These are phyloP conservation scores for Gonatopus flavifemur DNA, from an alignment of 1,140 invertebrate genomes.

Conservation along the genomic window DNA sequence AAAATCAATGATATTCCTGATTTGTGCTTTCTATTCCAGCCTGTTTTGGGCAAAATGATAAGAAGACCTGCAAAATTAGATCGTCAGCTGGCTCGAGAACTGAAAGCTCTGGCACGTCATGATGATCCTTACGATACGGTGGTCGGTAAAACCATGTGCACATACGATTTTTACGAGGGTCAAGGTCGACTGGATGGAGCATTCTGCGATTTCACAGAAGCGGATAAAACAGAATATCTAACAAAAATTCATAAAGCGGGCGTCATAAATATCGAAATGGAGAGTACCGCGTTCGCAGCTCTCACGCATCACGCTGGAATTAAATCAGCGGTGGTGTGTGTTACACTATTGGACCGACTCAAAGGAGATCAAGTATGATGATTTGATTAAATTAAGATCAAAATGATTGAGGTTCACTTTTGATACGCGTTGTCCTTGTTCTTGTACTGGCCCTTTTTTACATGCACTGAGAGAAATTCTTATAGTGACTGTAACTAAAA, in stretches of 20 bases:
- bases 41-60: constrained; percentile 84
- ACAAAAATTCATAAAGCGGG: constrained; percentile 74
- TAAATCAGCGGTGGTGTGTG: constrained; percentile 90
- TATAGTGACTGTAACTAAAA: too few species aligned
- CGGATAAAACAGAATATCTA: constrained; percentile 89
- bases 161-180: constrained; percentile 97
- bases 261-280: constrained; percentile 98
- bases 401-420: too few species aligned
- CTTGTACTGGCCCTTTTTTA: too few species aligned
- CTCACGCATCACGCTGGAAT: constrained; percentile 93
- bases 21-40: constrained; percentile 60
- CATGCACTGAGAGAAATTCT: too few species aligned
- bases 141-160: constrained; percentile 91
- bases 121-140: constrained; percentile 82
- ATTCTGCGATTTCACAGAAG: constrained; percentile 90
- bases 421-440: too few species aligned
- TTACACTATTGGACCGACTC: constrained; percentile 89
- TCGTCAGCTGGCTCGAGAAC: constrained; percentile 73
- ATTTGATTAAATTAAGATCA: too few species aligned
- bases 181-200: constrained; percentile 95
- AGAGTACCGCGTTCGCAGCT: constrained; percentile 88
- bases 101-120: constrained; percentile 71
- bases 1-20: background rate
- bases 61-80: constrained; percentile 82
- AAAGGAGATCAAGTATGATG: constrained; percentile 93